Evolutionary conservation across 2,113 vertebrate genomes (phyloP), one percentile per base, ranked within the genome.

Genomic region (Varanus komodoensis): DNA sequence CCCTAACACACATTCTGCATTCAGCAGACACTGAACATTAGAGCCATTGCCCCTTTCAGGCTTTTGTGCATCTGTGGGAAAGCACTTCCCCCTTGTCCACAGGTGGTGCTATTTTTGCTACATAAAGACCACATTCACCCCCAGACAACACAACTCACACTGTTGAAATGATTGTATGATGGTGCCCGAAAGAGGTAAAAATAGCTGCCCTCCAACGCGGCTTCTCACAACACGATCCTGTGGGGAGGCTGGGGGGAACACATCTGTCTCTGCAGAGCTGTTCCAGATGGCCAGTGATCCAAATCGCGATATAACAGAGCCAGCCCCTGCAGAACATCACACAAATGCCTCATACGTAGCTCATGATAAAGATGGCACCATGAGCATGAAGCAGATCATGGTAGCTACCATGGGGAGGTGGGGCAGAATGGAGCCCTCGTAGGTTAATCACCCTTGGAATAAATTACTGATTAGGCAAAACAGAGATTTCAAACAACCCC

Each of bases 331-430:
- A 15, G 4, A 12, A 57, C 34, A 87, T 78, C 69, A 68, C 61
- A 85, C 48, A 48, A 34, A 87, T 83, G 54, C 80, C 80, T 87
- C 86, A 87, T 44, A 44, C 38, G 38, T 57, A 87, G 84, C n/a
- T 77, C 80, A 87, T 91, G n/a, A 87, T 29, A 50, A 87, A n/a
- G 77, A 82, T 64, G 52, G 89, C 57, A 86, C 82, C 69, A 73
- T 86, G 52, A 90, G 78, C 78, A 90, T 82, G 34, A 73, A 86
- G 32, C 87, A 90, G 81, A 29, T 87, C 68, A 90, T 87, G 78
- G 50, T 87, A 52, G 38, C 38, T 81, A 50, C 74, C 74, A 87
- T 34, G 6, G 67, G 14, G 27, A 3, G 17, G 23, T 11, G 27
- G 11, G 71, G 7, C 2, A 12, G 15, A 21, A n/a, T 38, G 27